phyloP scores from a whole-genome alignment of 2,888 invertebrate species.

The Neoitamus cyanurus region DNA sequence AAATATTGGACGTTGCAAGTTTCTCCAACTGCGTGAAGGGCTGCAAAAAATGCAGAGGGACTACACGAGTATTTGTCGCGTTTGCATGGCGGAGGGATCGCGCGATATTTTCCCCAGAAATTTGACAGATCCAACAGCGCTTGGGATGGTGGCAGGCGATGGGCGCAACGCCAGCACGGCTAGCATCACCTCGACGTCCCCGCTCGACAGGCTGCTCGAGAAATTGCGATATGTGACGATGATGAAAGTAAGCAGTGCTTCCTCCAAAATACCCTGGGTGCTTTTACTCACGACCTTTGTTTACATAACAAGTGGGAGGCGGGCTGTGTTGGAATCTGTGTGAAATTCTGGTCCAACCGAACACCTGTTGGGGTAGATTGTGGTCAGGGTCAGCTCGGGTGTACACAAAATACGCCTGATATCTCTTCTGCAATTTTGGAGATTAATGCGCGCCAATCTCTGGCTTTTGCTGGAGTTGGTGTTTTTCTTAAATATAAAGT shows the following conservation, averaged over 20 bases:
- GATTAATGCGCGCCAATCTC: no score
- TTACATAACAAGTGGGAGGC: not conserved
- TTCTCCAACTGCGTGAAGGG: not conserved
- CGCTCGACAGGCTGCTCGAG: constrained; percentile 51
- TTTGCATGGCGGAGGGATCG: constrained; percentile 53
- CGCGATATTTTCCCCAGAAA: constrained; percentile 51
- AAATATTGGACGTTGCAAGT: not conserved
- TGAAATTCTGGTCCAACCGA: not conserved
- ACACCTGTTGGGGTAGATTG: not conserved
- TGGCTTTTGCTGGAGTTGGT: no score
- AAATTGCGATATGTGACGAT: constrained; percentile 54
- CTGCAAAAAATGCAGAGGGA: constrained; percentile 45
- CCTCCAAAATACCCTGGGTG: not conserved
- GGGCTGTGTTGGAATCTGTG: not conserved
- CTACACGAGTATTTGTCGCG: constrained; percentile 53
- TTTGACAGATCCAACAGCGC: not conserved
- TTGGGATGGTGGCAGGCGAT: not conserved
- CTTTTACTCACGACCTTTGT: not conserved
- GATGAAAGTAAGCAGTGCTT: constrained; percentile 52
- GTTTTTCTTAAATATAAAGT: no score
- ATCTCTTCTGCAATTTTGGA: no score
- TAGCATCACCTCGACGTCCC: not conserved
- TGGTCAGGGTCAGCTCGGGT: not conserved
- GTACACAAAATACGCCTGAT: no score
- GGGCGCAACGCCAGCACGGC: not conserved